Evolutionary conservation across 2,113 vertebrate genomes (phyloP).

Genomic region (Fregata magnificens): DNA sequence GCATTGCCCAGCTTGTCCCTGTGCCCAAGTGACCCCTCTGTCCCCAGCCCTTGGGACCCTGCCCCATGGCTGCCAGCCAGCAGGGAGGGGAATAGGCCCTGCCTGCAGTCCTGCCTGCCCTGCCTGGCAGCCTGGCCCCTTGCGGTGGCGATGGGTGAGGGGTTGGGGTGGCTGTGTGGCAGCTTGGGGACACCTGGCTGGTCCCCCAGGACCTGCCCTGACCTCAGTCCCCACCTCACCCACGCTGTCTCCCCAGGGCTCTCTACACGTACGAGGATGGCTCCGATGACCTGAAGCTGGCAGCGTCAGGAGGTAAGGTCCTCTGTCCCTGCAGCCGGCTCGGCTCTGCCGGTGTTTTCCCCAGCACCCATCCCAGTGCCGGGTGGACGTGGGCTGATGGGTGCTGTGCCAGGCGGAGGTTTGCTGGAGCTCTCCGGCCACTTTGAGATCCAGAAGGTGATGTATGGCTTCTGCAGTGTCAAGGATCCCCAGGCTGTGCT

Average conservation of each 20-base stretch:
- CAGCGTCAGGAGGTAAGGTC: slow-evolving; percentile 89
- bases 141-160: rapidly evolving
- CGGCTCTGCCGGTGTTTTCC: rapidly evolving
- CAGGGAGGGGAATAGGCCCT: not conserved
- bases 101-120: not conserved
- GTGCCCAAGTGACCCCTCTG: not conserved
- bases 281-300: slow-evolving; percentile 87
- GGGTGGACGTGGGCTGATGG: not conserved
- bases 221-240: not conserved
- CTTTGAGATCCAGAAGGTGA: slow-evolving; percentile 92
- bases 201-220: not conserved
- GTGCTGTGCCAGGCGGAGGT: slow-evolving; percentile 82
- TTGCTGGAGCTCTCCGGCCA: slow-evolving; percentile 87
- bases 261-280: slow-evolving; percentile 94
- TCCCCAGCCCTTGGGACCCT: not conserved
- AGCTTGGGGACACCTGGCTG: rapidly evolving
- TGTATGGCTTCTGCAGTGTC: slow-evolving; percentile 98
- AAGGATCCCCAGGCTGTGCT: slow-evolving; percentile 89
- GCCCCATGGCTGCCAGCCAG: not conserved
- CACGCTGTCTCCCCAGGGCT: slow-evolving; percentile 80
- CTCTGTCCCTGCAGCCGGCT: not conserved
- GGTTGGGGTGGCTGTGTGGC: not conserved
- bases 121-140: not conserved
- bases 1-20: not conserved
- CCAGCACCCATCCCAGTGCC: not conserved